Base-by-base conservation (phyloP, 2,888 invertebrate species). In the Cheilosia vulpina region DNA sequence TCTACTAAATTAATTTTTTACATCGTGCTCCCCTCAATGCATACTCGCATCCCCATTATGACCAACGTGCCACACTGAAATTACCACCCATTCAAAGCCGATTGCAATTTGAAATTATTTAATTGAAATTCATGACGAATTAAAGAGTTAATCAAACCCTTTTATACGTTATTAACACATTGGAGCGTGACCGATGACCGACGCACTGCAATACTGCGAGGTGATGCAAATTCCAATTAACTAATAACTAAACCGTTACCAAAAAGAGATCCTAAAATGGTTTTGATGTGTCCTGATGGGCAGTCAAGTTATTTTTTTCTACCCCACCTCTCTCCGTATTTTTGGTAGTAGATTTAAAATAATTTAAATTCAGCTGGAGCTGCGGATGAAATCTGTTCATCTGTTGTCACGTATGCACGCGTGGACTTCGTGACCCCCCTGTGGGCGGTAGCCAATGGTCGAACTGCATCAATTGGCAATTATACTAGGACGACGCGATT, bases 61-160 rank as follows among this genome's bases (percentile, higher is more conserved):
- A 0, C 34, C 34, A 11, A 34, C 11, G 3, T 34, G 15, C 38
- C 15, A 31, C 45, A 60, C 17, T 27, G 17, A 72, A 60, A 58
- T 72, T 45, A 43, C 65, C 72, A 50, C 43, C 77, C 62, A 57
- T 75, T 55, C 58, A 4, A 63, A 2, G 31, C 41, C 52, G 63
- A 73, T 69, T 82, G 78, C 72, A 65, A 82, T 82, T 73, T 65
- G 38, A 78, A 87, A 87, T 87, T 82, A 77, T 87, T 87, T 87
- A 87, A 87, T 82, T 87, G 87, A 78, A 87, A 82, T 78, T 82
- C 87, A 87, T 87, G 82, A 78, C 82, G 60, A 69, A 87, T 85
- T 87, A 87, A 87, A 87, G 87, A 87, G 77, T 82, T 78, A 82
- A 87, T 87, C 82, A 78, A 82, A 78, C 63, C 60, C 73, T 82